Conservation (phyloP, 2,113 vertebrate species). For the Cathartes aura region DNA sequence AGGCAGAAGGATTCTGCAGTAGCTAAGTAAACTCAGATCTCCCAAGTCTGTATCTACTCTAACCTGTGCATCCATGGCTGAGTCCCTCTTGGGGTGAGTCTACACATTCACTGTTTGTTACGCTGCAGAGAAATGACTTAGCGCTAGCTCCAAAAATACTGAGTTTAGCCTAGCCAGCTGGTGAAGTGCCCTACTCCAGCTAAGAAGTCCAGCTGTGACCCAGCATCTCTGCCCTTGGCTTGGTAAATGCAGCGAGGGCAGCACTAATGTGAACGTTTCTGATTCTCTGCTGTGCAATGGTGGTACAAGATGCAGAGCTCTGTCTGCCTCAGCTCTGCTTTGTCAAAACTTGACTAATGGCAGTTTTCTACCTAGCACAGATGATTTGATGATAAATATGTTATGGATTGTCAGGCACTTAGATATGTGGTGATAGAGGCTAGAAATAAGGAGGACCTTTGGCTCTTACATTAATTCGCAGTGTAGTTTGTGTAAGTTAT, state of each 20-base stretch:
- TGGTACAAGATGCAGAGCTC: neutral
- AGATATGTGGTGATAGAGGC: neutral
- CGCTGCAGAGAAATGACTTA: neutral
- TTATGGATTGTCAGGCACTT: neutral
- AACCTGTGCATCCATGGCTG: neutral
- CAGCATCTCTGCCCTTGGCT: neutral
- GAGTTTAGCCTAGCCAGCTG: neutral
- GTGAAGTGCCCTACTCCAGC: neutral
- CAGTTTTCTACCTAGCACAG: neutral
- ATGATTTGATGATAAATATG: slow-evolving; percentile 9
- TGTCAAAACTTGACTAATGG: slow-evolving; percentile 6
- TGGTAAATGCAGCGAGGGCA: neutral
- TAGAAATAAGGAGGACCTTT: slow-evolving; percentile 20
- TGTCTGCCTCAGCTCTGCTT: neutral
- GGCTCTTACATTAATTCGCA: neutral
- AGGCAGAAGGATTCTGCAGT: neutral
- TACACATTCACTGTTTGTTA: neutral
- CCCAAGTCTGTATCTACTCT: neutral
- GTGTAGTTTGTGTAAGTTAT: neutral
- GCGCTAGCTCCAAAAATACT: neutral
- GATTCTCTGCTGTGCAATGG: neutral
- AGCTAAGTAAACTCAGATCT: neutral
- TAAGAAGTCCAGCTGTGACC: neutral
- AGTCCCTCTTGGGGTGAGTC: neutral
- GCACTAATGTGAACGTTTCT: neutral